Evolutionary conservation across 1,140 invertebrate genomes (phyloP).

Genomic region (Ctenoplectra terminalis): DNA sequence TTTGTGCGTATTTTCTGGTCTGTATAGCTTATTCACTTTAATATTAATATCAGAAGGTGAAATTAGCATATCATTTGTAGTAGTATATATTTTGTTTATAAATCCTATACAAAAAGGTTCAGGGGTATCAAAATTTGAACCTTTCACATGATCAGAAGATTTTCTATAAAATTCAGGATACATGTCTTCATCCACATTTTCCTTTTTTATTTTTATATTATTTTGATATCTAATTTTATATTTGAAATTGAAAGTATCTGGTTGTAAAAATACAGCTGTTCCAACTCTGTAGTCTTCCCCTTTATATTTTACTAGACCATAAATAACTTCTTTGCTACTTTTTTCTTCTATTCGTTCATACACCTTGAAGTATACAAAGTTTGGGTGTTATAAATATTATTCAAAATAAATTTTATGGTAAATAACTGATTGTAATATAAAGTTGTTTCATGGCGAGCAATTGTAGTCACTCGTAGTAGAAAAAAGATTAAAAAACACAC

Average conservation of each 20-base stretch:
- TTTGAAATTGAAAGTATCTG: constrained; percentile 87
- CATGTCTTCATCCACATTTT: constrained; percentile 87
- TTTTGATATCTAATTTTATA: constrained; percentile 72
- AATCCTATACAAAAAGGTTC: constrained; percentile 90
- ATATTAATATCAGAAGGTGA: constrained; percentile 86
- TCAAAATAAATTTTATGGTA: too few relatives aligned
- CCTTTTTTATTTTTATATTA: constrained; percentile 76
- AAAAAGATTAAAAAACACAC: too few relatives aligned
- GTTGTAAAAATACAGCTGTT: constrained; percentile 88
- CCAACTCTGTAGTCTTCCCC: constrained; percentile 87
- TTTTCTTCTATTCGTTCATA: constrained; percentile 68
- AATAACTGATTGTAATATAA: too few relatives aligned
- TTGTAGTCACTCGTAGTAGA: too few relatives aligned
- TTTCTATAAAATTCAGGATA: constrained; percentile 93
- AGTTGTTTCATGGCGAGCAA: too few relatives aligned
- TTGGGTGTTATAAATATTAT: constrained; percentile 84
- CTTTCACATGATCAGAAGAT: constrained; percentile 87
- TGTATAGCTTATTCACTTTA: constrained; percentile 88
- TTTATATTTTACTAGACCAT: constrained; percentile 73
- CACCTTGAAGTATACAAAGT: constrained; percentile 83
- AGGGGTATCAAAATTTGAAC: constrained; percentile 89
- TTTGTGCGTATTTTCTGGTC: constrained; percentile 90
- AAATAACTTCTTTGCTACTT: constrained; percentile 65
- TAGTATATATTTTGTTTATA: constrained; percentile 85
- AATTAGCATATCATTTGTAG: constrained; percentile 82